These are phyloP conservation scores for Macquaria ambigua DNA, from an alignment of 2,113 vertebrate genomes.

Conservation along the genomic window DNA sequence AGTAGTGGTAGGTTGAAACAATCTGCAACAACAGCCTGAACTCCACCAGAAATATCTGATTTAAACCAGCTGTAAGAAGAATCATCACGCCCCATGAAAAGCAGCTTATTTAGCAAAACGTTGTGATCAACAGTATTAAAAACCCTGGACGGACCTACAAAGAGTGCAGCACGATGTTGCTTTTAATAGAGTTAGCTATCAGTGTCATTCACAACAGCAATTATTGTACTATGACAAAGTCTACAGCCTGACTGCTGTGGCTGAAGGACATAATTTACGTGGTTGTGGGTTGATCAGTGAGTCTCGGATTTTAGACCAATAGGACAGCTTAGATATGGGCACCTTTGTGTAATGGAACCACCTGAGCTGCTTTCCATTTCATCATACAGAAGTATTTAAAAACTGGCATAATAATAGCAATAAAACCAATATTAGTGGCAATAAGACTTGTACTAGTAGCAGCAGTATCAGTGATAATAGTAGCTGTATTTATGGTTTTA, in stretches of 20 bases:
- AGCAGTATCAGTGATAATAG: not conserved
- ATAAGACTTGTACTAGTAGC: not conserved
- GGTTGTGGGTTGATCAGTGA: not conserved
- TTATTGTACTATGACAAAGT: not conserved
- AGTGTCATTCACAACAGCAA: not conserved
- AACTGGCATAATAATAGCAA: not conserved
- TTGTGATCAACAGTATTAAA: not conserved
- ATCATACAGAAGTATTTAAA: not conserved
- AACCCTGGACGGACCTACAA: not conserved
- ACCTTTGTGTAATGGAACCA: not conserved
- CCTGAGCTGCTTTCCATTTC: not conserved
- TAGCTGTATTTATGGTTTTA: constrained; percentile 14
- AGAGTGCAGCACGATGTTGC: not conserved
- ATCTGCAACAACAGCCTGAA: no score
- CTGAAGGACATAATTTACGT: not conserved
- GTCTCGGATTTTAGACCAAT: not conserved
- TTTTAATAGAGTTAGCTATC: not conserved
- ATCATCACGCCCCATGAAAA: not conserved
- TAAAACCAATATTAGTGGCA: not conserved
- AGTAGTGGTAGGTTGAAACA: not conserved
- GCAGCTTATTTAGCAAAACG: not conserved
- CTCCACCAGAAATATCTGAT: not conserved
- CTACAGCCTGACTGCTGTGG: not conserved
- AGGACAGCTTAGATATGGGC: not conserved
- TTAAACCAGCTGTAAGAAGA: not conserved